Evolutionary conservation across 2,113 vertebrate species (phyloP).

Genomic region (Poicephalus gulielmi): DNA sequence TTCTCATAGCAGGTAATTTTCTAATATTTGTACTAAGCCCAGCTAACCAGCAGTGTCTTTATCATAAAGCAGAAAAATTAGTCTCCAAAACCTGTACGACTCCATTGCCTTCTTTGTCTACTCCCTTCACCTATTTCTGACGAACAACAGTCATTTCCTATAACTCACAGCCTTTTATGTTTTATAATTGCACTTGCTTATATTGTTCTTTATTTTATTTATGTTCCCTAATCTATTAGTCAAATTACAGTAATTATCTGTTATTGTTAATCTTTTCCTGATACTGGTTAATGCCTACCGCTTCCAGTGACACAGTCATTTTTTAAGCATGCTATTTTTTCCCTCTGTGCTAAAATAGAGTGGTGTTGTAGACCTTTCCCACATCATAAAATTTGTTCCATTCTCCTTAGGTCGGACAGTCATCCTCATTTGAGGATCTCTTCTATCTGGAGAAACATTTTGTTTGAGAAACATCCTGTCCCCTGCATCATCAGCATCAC

Average conservation of each 20-base stretch:
- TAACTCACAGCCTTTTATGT: not conserved
- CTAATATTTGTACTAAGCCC: not conserved
- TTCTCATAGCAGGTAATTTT: not conserved
- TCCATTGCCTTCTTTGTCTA: not conserved
- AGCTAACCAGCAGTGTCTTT: not conserved
- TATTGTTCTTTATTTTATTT: conserved; percentile 35
- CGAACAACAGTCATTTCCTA: not conserved
- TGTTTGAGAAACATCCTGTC: not conserved
- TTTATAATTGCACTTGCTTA: conserved; percentile 5
- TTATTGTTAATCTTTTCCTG: conserved; percentile 34
- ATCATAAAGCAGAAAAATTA: not conserved
- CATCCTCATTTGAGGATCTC: not conserved
- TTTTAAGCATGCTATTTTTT: not conserved
- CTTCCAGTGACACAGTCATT: not conserved
- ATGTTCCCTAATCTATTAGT: not conserved
- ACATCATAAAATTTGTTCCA: not conserved
- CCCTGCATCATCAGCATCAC: not conserved
- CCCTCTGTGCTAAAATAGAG: not conserved
- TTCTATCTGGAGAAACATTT: not conserved
- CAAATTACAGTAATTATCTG: conserved; percentile 39
- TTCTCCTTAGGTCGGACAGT: not conserved
- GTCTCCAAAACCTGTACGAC: not conserved
- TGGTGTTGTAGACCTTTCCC: not conserved
- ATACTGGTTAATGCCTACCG: not conserved
- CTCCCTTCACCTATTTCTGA: not conserved